Conservation (phyloP, 2,113 vertebrate genomes). For the Oryzias celebensis region DNA sequence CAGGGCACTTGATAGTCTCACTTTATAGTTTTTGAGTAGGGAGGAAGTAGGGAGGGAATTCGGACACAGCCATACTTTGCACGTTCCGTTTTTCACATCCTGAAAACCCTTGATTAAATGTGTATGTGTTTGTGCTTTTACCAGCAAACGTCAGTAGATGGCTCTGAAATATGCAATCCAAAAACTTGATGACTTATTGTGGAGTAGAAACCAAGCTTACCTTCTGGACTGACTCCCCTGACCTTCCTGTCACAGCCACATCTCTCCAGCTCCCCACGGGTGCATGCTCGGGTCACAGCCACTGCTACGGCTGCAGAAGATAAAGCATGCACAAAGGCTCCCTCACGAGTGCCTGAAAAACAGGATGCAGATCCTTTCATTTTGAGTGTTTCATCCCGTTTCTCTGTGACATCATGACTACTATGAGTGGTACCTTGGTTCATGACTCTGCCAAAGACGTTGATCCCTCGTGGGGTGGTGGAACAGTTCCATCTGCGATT, state of each 20-base stretch:
- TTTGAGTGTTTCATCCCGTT: background rate
- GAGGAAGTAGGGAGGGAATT: no score
- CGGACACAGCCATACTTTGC: no score
- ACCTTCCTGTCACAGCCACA: constrained; percentile 80
- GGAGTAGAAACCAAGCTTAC: constrained; percentile 56
- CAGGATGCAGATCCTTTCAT: background rate
- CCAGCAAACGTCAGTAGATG: background rate
- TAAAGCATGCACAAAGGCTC: constrained; percentile 75
- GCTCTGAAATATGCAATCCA: constrained; percentile 7
- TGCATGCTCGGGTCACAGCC: constrained; percentile 79
- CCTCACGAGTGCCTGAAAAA: constrained; percentile 74
- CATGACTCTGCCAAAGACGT: constrained; percentile 77
- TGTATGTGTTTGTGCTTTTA: background rate
- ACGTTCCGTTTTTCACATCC: no score
- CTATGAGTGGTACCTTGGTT: constrained; percentile 71
- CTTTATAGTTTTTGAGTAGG: no score
- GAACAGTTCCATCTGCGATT: constrained; percentile 80
- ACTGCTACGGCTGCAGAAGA: constrained; percentile 72
- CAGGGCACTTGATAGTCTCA: no score
- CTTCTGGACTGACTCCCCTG: constrained; percentile 78
- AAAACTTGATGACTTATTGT: constrained; percentile 21
- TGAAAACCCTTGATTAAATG: background rate
- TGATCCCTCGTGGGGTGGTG: constrained; percentile 78
- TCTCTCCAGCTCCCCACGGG: constrained; percentile 77
- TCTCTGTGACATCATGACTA: background rate